Base-by-base conservation (phyloP, 2,113 vertebrate genomes). In the Carassius carassius region DNA sequence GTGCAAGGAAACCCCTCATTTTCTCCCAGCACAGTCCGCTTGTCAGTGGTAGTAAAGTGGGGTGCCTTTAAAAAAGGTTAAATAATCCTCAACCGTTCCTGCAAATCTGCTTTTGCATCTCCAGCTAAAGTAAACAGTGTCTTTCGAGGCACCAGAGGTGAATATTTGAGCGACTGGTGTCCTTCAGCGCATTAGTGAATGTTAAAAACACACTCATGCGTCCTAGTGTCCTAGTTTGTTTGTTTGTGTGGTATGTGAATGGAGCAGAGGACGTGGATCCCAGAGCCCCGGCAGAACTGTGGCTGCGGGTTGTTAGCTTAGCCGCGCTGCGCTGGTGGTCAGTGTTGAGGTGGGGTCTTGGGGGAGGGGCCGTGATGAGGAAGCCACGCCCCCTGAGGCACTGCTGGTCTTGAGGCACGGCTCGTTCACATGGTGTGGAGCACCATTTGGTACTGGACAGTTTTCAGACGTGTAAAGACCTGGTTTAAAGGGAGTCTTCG, bases 401-500 rank as follows among this genome's bases (percentile, higher is more conserved):
- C 81, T 77, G 81, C 84, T 86, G 90, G 87, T 87, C 72, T 87
- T 83, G 83, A 81, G 88, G 89, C 78, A 86, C 29, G 44, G n/a
- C 78, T 88, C 73, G 44, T 86, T 86, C 65, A 75, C 74, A 60
- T 88, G 73, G 89, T 78, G 83, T 88, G 83, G 88, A 88, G 58
- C 84, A 82, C 86, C 77, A 37, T 73, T 70, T 65, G 86, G 83
- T 84, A 84, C 78, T 85, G 81, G 49, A 86, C 37, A 84, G 86
- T 47, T 79, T 41, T 41, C 76, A 75, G 47, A 75, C 13, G 23
- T 8, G 12, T 49, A 51, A 60, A 5, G 84, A 91, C 87, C 60
- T 88, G 69, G 79, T 85, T 89, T 93, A 94, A 88, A 93, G 88
- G 79, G 92, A 91, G 82, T 93, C 89, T 3, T 91, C 91, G 17